A percentile compares a stretch with the other conserved stretches of the same genome.
Evolutionary conservation across 2,888 invertebrate species (phyloP).

Genomic region (Acanthosepion pharaonis): DNA sequence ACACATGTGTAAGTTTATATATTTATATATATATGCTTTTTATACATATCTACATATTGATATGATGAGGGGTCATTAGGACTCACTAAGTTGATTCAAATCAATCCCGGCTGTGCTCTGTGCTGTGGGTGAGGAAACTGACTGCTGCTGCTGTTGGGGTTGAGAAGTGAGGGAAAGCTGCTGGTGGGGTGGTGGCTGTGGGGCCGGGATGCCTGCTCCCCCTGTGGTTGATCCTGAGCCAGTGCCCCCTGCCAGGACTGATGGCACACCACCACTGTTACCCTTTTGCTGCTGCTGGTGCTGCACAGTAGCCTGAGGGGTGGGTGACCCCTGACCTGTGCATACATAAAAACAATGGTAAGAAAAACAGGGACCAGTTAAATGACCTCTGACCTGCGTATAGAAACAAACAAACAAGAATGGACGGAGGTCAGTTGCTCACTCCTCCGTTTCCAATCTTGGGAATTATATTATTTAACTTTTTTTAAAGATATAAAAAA

Average conservation of each 20-base stretch:
- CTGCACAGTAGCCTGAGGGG: constrained; percentile 57
- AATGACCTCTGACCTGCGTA: constrained; percentile 11
- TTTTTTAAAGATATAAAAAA: neutral
- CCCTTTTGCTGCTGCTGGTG: constrained; percentile 55
- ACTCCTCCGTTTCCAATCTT: neutral
- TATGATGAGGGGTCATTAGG: neutral
- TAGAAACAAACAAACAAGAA: constrained; percentile 33
- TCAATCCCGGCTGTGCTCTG: constrained; percentile 49
- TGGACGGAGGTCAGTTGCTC: constrained; percentile 16
- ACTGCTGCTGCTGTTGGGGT: constrained; percentile 55
- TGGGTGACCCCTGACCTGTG: constrained; percentile 58
- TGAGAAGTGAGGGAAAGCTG: constrained; percentile 50
- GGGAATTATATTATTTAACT: neutral
- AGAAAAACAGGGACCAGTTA: constrained; percentile 36
- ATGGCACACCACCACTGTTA: constrained; percentile 36
- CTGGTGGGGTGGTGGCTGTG: constrained; percentile 42
- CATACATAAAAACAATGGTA: constrained; percentile 52
- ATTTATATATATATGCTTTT: neutral
- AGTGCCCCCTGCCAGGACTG: constrained; percentile 41
- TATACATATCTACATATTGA: constrained; percentile 35
- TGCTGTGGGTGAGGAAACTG: constrained; percentile 53
- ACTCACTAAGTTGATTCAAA: constrained; percentile 50
- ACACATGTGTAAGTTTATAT: neutral
- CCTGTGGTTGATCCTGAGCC: constrained; percentile 44
- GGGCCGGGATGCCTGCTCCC: constrained; percentile 24